phyloP scores from a whole-genome alignment of 2,797 vertebrate genomes.

The Cynodonichthys magdalenae region DNA sequence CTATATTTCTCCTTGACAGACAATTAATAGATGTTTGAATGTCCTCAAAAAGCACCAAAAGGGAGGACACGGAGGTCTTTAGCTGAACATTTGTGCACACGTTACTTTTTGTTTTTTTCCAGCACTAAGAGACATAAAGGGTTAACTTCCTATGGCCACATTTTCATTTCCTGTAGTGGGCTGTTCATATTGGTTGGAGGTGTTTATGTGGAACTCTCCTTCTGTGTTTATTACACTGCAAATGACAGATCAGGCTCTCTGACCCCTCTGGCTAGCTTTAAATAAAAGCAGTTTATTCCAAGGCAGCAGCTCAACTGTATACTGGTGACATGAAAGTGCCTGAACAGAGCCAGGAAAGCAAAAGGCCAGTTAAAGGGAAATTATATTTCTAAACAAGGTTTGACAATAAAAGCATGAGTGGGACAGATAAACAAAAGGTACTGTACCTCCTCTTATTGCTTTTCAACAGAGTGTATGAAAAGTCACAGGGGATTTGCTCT shows the following conservation, averaged over 20 bases:
- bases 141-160: constrained; percentile 79
- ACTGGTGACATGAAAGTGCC: constrained; percentile 74
- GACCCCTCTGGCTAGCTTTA: constrained; percentile 83
- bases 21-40: constrained; percentile 80
- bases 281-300: constrained; percentile 83
- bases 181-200: constrained; percentile 81
- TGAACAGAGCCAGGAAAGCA: constrained; percentile 74
- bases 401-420: constrained; percentile 76
- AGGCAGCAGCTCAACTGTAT: constrained; percentile 65
- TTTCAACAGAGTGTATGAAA: constrained; percentile 72
- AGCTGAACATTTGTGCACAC: constrained; percentile 25
- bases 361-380: constrained; percentile 82
- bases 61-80: constrained; percentile 54
- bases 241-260: constrained; percentile 82
- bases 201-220: constrained; percentile 82
- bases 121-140: constrained; percentile 42
- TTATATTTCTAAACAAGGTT: constrained; percentile 83
- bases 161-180: constrained; percentile 85
- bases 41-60: constrained; percentile 61
- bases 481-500: constrained; percentile 67
- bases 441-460: constrained; percentile 77
- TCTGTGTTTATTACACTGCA: constrained; percentile 84
- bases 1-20: constrained; percentile 76
- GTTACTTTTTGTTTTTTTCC: not conserved
- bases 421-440: constrained; percentile 79